These are phyloP conservation scores for Meandrina meandrites DNA, from an alignment of 92 coral and sea anemone species.

Conservation along the genomic window DNA sequence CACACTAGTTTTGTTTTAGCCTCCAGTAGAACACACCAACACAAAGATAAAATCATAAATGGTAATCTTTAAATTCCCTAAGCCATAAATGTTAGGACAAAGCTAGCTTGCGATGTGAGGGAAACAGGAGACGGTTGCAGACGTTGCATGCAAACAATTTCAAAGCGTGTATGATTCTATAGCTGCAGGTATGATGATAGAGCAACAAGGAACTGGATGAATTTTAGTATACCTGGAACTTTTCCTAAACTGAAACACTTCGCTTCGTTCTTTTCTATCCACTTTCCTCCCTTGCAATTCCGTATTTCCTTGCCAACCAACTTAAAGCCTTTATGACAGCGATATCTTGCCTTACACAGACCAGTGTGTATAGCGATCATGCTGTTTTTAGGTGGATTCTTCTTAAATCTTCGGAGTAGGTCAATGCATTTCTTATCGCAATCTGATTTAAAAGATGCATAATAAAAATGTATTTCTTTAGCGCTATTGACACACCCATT, in stretches of 20 bases:
- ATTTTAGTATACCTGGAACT: background rate
- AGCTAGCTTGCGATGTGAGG: too few relatives aligned
- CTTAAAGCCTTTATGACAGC: slow-evolving; percentile 48
- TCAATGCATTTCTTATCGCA: slow-evolving; percentile 23
- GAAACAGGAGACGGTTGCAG: too few relatives aligned
- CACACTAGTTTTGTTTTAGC: too few relatives aligned
- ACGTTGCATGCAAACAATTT: too few relatives aligned
- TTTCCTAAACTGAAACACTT: slow-evolving; percentile 60
- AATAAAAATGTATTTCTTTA: too few relatives aligned
- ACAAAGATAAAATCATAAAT: too few relatives aligned
- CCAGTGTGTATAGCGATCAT: slow-evolving; percentile 8
- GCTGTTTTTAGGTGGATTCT: slow-evolving; percentile 52
- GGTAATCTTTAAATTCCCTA: too few relatives aligned
- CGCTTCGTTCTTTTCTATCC: slow-evolving; percentile 36
- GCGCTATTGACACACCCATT: too few relatives aligned
- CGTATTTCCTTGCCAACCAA: slow-evolving; percentile 43
- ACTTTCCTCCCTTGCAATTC: slow-evolving; percentile 55
- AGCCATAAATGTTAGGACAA: too few relatives aligned
- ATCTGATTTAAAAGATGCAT: background rate
- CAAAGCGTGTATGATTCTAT: too few relatives aligned
- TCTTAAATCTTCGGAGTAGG: slow-evolving; percentile 23
- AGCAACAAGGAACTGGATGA: background rate
- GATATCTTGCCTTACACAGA: slow-evolving; percentile 37
- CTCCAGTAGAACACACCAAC: too few relatives aligned
- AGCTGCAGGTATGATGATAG: background rate